Conservation (phyloP, 1,140 invertebrate species). For the Drosophila insularis region DNA sequence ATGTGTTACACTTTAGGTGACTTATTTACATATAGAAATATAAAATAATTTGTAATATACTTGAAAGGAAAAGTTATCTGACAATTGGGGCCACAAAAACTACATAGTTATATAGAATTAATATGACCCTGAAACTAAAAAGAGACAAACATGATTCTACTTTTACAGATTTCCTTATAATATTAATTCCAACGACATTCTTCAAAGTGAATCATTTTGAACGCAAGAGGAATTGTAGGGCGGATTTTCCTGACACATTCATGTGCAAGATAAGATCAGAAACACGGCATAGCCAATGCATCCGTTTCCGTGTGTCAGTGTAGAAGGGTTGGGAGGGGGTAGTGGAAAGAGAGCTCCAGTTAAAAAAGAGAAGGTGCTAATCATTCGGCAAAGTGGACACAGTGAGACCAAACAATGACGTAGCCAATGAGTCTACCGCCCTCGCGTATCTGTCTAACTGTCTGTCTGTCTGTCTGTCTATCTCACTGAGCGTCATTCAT, state of each 20-base stretch:
- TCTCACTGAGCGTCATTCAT: conserved; percentile 30
- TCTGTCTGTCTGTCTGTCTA: conserved; percentile 4
- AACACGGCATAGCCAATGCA: conserved; percentile 38
- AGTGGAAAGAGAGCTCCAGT: conserved; percentile 41
- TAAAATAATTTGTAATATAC: conserved; percentile 22
- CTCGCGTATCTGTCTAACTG: conserved; percentile 19
- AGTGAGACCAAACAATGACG: conserved; percentile 50
- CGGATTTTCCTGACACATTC: conserved; percentile 71
- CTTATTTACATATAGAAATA: conserved; percentile 62
- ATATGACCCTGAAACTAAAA: neutral
- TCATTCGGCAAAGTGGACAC: conserved; percentile 57
- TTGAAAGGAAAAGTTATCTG: conserved; percentile 49
- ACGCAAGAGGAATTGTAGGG: conserved; percentile 56
- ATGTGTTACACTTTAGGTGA: conserved; percentile 68
- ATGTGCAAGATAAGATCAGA: conserved; percentile 65
- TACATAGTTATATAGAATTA: too few relatives aligned
- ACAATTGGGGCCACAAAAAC: conserved; percentile 5
- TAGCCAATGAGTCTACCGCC: conserved; percentile 44
- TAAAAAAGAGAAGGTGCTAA: conserved; percentile 56
- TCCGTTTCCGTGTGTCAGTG: conserved; percentile 61
- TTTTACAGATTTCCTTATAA: conserved; percentile 24
- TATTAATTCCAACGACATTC: conserved; percentile 24
- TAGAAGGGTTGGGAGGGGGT: neutral
- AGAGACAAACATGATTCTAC: neutral
- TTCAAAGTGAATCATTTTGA: conserved; percentile 26